Conservation (phyloP, 1,140 invertebrate genomes). For the Brachionus sp. region DNA sequence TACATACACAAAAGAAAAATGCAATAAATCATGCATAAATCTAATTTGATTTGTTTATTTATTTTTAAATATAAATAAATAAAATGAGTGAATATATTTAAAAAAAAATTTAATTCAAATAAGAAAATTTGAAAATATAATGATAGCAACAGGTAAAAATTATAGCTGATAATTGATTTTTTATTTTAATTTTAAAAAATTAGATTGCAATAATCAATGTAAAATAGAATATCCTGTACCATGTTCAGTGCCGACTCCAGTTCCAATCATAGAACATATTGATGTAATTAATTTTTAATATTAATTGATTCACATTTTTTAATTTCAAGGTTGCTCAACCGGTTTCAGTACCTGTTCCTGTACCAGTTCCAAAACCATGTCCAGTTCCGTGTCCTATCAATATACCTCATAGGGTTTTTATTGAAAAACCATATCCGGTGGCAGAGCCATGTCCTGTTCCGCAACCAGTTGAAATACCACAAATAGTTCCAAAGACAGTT, state of each 20-base stretch:
- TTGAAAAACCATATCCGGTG: not conserved
- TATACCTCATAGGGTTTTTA: not conserved
- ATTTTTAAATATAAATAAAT: not conserved
- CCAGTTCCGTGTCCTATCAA: not conserved
- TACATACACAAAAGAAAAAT: not conserved
- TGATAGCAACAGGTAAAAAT: not conserved
- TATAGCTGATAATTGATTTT: not conserved
- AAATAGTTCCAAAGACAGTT: not conserved
- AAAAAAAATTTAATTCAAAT: not conserved
- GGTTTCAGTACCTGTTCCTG: not conserved
- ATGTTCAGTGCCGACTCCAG: not conserved
- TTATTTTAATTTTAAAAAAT: not conserved
- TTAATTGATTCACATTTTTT: not conserved
- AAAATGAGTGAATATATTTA: not conserved
- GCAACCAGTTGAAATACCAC: not conserved
- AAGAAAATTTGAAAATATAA: not conserved
- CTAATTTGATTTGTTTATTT: not conserved
- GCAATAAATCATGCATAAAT: slow-evolving; percentile 2
- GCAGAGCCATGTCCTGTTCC: not conserved
- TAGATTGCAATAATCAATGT: not conserved
- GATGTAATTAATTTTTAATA: not conserved
- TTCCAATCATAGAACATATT: not conserved
- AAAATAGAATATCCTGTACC: not conserved
- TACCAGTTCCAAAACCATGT: not conserved
- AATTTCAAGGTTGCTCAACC: not conserved